Evolutionary conservation across 1,140 invertebrate genomes (phyloP).

Genomic region (Phymorhynchus buccinoides): DNA sequence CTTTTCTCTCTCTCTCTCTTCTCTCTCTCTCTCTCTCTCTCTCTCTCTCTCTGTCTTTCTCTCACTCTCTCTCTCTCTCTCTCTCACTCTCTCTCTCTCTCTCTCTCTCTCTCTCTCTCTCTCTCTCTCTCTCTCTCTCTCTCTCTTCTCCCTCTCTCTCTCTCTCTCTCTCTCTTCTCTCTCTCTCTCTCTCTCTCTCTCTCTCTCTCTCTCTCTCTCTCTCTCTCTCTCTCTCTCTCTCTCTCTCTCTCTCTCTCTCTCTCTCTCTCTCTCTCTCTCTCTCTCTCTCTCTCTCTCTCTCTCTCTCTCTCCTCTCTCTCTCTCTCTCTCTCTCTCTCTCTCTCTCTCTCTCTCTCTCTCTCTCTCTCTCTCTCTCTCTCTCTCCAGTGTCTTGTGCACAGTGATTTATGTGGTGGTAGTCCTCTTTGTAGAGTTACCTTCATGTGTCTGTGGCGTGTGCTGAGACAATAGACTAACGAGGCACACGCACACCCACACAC

Average conservation of each 20-base stretch:
- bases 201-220: conserved; percentile 23
- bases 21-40: no score
- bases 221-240: background rate
- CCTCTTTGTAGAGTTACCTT: background rate
- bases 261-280: background rate
- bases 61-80: no score
- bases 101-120: no score
- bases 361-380: no score
- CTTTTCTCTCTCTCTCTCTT: no score
- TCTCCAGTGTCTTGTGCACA: background rate
- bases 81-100: no score
- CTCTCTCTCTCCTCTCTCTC: background rate
- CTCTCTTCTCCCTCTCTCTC: no score
- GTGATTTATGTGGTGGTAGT: background rate
- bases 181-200: conserved; percentile 17
- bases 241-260: background rate
- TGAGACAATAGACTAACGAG: background rate
- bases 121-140: no score
- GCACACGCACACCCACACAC: background rate
- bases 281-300: background rate
- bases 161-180: background rate
- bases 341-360: background rate
- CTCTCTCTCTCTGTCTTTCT: no score
- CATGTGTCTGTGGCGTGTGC: background rate
- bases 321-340: background rate